These are phyloP conservation scores for Asarcornis scutulata DNA, from an alignment of 2,113 vertebrate genomes.

Conservation along the genomic window DNA sequence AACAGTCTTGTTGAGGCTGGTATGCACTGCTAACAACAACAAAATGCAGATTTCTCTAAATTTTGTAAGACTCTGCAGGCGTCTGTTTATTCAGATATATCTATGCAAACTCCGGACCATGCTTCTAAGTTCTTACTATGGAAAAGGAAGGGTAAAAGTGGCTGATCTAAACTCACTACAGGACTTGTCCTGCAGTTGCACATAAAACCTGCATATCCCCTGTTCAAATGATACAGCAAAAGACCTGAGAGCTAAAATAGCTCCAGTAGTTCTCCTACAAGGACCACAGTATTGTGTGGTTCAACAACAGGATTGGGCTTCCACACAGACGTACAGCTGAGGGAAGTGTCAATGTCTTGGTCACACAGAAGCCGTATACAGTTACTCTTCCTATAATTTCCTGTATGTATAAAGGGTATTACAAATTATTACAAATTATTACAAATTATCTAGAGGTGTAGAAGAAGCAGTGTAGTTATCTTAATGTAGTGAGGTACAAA, in stretches of 20 bases:
- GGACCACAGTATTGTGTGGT: not conserved
- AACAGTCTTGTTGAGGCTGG: not conserved
- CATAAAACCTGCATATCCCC: not conserved
- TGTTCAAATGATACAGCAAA: not conserved
- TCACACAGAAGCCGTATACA: not conserved
- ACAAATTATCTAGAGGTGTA: not conserved
- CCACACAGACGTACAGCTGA: not conserved
- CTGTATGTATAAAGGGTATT: not conserved
- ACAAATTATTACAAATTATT: not conserved
- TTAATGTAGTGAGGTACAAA: not conserved
- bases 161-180: not conserved
- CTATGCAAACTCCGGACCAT: not conserved
- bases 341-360: fast-evolving
- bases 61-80: not conserved
- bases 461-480: not conserved
- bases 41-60: not conserved
- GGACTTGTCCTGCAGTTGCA: not conserved
- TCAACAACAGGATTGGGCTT: not conserved
- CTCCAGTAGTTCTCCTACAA: not conserved
- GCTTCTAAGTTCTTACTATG: not conserved
- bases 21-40: not conserved
- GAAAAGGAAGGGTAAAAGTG: not conserved
- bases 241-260: not conserved
- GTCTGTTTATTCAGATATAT: not conserved
- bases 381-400: not conserved